A percentile compares a stretch with the other conserved stretches of the same genome.
These are phyloP conservation scores for Rhagophthalmus giganteus DNA, from an alignment of 2,888 invertebrate genomes.

Conservation along the genomic window DNA sequence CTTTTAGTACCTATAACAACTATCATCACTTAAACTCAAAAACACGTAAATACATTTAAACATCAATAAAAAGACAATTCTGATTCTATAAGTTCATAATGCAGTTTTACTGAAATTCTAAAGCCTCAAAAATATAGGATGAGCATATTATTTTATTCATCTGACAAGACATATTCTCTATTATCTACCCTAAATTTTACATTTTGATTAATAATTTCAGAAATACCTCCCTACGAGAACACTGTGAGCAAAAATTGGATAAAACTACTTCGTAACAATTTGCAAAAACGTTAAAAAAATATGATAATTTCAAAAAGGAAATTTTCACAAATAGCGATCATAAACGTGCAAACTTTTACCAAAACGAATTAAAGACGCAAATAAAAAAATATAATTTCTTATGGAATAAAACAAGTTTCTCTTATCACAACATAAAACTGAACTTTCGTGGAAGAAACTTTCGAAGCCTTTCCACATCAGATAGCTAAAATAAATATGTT, in stretches of 20 bases:
- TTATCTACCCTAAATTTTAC: too few species aligned
- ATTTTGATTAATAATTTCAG: too few species aligned
- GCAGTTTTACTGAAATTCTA: too few species aligned
- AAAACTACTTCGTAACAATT: not conserved
- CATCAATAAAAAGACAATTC: too few species aligned
- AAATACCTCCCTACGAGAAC: not conserved
- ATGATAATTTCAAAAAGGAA: slow-evolving; percentile 1
- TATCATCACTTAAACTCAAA: too few species aligned
- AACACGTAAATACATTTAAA: too few species aligned
- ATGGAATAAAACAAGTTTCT: slow-evolving; percentile 8
- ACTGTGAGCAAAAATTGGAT: not conserved
- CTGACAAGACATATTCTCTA: too few species aligned
- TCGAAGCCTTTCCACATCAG: not conserved
- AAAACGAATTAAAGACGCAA: not conserved
- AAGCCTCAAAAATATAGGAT: too few species aligned
- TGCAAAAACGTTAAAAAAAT: not conserved
- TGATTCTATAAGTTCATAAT: too few species aligned
- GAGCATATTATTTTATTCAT: too few species aligned
- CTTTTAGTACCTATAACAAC: too few species aligned
- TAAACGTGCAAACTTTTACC: not conserved
- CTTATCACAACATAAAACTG: slow-evolving; percentile 9
- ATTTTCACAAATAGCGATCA: not conserved
- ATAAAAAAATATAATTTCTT: slow-evolving; percentile 8
- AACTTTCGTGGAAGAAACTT: slow-evolving; percentile 1
- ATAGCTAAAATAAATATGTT: slow-evolving; percentile 6